Conservation (phyloP, 2,113 vertebrate species). For the Gracilinanus agilis region DNA sequence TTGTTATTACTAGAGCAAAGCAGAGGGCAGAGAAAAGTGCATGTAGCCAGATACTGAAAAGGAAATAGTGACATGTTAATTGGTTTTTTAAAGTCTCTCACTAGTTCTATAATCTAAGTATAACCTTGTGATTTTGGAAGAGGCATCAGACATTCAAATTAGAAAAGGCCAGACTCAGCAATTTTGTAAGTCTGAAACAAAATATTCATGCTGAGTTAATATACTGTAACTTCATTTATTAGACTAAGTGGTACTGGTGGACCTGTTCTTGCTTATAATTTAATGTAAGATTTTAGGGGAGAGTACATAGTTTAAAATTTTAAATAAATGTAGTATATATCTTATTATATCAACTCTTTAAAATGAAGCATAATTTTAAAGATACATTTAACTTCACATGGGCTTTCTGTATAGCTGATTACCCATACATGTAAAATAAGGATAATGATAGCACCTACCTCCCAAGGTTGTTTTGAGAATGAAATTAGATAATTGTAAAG, state of each 20-base stretch:
- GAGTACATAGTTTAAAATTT: neutral
- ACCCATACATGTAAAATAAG: neutral
- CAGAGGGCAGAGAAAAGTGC: neutral
- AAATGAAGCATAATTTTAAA: neutral
- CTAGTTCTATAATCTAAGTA: neutral
- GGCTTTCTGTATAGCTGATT: neutral
- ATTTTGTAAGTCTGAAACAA: neutral
- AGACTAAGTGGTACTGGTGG: neutral
- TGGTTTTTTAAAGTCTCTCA: neutral
- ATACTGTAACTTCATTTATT: neutral
- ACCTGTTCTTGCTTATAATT: neutral
- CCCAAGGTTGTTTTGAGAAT: neutral
- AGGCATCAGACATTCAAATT: neutral
- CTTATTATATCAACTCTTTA: neutral
- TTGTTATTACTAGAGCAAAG: neutral
- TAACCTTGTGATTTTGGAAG: neutral
- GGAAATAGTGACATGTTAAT: neutral
- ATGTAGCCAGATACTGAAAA: neutral
- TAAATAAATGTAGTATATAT: neutral
- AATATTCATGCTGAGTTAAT: neutral
- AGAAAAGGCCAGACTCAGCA: neutral
- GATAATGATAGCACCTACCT: neutral
- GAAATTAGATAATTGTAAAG: neutral
- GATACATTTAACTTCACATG: neutral
- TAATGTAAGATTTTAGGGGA: neutral